Evolutionary conservation across 2,888 invertebrate genomes (phyloP).

Genomic region (Ellobium chinense): DNA sequence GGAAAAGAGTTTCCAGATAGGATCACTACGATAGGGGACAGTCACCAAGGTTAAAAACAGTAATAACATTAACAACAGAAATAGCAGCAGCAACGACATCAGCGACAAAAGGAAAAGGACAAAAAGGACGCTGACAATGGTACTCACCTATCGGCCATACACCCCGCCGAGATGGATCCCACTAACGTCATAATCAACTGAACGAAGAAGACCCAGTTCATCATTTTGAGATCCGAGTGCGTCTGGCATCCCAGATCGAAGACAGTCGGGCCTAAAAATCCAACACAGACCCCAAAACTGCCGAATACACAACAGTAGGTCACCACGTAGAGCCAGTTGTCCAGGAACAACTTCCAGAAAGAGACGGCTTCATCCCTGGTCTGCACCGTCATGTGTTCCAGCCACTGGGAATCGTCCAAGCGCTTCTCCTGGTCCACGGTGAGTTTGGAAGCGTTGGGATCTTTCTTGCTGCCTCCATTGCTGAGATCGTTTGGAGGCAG

Average conservation of each 20-base stretch:
- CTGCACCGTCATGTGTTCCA: constrained; percentile 46
- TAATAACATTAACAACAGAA: too few relatives aligned
- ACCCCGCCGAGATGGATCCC: constrained; percentile 79
- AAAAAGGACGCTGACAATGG: too few relatives aligned
- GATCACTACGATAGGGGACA: too few relatives aligned
- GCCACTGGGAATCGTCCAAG: constrained; percentile 37
- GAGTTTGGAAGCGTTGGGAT: background rate
- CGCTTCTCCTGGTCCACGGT: constrained; percentile 1
- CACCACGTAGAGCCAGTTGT: constrained; percentile 77
- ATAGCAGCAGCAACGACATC: too few relatives aligned
- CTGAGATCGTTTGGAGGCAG: too few relatives aligned
- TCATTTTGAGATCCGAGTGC: constrained; percentile 76
- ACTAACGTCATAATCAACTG: constrained; percentile 80
- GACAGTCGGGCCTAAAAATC: constrained; percentile 80
- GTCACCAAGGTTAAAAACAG: too few relatives aligned
- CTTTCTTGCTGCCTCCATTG: background rate
- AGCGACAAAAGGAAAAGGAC: too few relatives aligned
- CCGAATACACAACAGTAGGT: constrained; percentile 80
- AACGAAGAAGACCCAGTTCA: constrained; percentile 80
- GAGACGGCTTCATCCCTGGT: constrained; percentile 58
- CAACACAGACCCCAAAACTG: constrained; percentile 81
- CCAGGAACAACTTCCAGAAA: constrained; percentile 76
- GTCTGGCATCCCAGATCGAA: constrained; percentile 80
- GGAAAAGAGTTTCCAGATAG: too few relatives aligned
- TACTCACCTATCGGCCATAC: constrained; percentile 78